Evolutionary conservation across 2,888 invertebrate species (phyloP), one percentile per base, ranked within the genome.

Genomic region (Eueremaeus valkanovi): DNA sequence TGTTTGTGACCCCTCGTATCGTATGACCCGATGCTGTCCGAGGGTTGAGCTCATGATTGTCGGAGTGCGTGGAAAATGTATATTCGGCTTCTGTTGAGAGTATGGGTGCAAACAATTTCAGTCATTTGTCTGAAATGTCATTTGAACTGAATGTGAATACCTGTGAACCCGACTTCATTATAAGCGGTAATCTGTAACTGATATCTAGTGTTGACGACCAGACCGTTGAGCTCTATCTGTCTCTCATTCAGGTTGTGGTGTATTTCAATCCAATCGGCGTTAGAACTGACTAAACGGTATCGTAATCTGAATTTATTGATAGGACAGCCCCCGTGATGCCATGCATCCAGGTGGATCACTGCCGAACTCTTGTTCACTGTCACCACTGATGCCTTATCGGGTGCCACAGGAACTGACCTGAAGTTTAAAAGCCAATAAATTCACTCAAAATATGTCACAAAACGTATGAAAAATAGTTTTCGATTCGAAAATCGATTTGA

Each of bases 151-250:
- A 18, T 45, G 3, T 11, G 3, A 21, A 29, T 70, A 70, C 83
- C 83, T 0, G 83, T 83, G 9, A 82, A 82, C 1, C 84, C 84
- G 18, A 84, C 84, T 33, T 82, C 82, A 78, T 83, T 84, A 78
- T 82, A 81, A 3, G 84, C 84, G 0, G 82, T 82, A n/a, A 84
- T 82, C 36, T 81, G 81, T 80, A 84, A 81, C 33, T 81, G 79
- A 78, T 84, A 84, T 82, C 83, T 82, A 5, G 83, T 83, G n/a
- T 82, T 83, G 0, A 84, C 83, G 31, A 80, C 81, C 8, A 84
- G 79, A 66, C 82, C 82, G 0, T 78, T 75, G 55, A 80, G 63
- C 24, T 78, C 78, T 9, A 80, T 75, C 73, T 78, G 78, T 33
- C 76, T 75, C 31, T 79, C 74, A 33, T 79, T 78, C 11, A 78